These are phyloP conservation scores for Drosophila pseudoananassae DNA, from an alignment of 1,140 invertebrate species.

Conservation along the genomic window DNA sequence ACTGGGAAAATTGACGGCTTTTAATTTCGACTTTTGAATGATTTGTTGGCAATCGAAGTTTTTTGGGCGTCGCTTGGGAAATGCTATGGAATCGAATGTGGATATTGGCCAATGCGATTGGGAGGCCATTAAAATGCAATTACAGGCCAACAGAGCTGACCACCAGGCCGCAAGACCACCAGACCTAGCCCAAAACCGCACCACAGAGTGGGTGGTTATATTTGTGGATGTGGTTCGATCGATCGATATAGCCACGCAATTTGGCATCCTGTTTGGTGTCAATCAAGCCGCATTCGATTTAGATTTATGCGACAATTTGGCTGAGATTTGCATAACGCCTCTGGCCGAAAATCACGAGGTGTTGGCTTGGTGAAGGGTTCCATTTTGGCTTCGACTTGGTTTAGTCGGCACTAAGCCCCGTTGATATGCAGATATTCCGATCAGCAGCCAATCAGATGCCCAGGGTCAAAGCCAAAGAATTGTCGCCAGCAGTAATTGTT, in stretches of 20 bases:
- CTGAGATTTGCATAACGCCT: slow-evolving; percentile 48
- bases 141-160: slow-evolving; percentile 41
- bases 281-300: slow-evolving; percentile 57
- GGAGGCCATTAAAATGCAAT: slow-evolving; percentile 78
- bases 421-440: slow-evolving; percentile 48
- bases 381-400: slow-evolving; percentile 1
- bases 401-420: slow-evolving; percentile 24
- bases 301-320: slow-evolving; percentile 63
- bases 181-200: slow-evolving; percentile 4
- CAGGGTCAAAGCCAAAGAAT: slow-evolving; percentile 50
- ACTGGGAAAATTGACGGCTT: slow-evolving; percentile 38
- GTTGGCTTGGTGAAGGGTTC: slow-evolving; percentile 48
- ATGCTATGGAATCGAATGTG: slow-evolving; percentile 26
- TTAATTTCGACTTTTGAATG: slow-evolving; percentile 68
- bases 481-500: slow-evolving; percentile 39
- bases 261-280: slow-evolving; percentile 69
- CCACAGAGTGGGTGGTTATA: slow-evolving; percentile 46
- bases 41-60: slow-evolving; percentile 62
- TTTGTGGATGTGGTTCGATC: slow-evolving; percentile 22
- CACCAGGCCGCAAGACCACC: slow-evolving; percentile 4
- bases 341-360: slow-evolving; percentile 36
- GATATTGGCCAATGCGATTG: slow-evolving; percentile 35
- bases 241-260: slow-evolving; percentile 54
- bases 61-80: slow-evolving; percentile 48
- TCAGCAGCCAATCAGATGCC: slow-evolving; percentile 24